Evolutionary conservation across 2,888 invertebrate species (phyloP), one percentile per base, ranked within the genome.

Genomic region (Hydriomena furcata): DNA sequence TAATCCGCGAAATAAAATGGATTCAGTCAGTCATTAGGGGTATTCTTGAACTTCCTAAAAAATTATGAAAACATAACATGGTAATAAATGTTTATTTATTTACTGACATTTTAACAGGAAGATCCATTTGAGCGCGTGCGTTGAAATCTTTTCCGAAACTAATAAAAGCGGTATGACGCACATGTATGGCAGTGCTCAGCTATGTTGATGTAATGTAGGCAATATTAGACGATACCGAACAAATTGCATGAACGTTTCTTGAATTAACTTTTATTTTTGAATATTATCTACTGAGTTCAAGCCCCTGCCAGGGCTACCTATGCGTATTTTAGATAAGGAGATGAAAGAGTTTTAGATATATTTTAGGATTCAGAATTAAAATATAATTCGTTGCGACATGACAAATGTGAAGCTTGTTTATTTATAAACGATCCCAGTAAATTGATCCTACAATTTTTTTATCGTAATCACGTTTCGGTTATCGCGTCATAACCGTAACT

Each of bases 121-220:
- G 21, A 40, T 30, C 30, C 7, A 28, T 28, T 37, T 6, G 8
- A 17, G 30, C 12, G 36, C 25, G 35, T 50, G 53, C 43, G 57
- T 59, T 57, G 36, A 55, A 48, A 42, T 48, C 36, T 40, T 36
- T 42, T 38, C 34, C 5, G 8, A 38, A 40, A 47, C 40, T 34
- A 41, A 46, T 46, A 40, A 42, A 35, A n/a, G n/a, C n/a, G n/a
- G n/a, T n/a, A 44, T 52, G 47, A 40, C 42, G 42, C 42, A 49
- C 48, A n/a, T n/a, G 27, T 21, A 1, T 7, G 4, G 4, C 17
- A 17, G 17, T 8, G 8, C 8, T 25, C 36, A 20, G 41, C 2
- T 17, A 13, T 17, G 13, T 43, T 28, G 42, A 49, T 49, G 36
- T 37, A 37, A 42, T 42, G n/a, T n/a, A n/a, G 11, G 10, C 25